Evolutionary conservation across 2,888 invertebrate genomes (phyloP).

Genomic region (Brachypalpus laphriformis): DNA sequence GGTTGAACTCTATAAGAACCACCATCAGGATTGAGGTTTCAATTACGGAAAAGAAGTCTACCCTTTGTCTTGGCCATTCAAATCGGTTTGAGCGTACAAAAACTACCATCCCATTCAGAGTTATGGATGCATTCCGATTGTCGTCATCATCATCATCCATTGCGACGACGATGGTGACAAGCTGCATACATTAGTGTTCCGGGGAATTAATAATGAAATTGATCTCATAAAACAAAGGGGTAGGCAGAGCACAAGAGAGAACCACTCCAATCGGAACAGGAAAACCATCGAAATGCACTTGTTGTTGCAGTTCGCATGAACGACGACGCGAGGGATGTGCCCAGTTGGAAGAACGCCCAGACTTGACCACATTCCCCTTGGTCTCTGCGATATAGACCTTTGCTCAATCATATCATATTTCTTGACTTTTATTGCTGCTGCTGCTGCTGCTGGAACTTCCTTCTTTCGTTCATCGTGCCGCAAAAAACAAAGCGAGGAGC

Average conservation of each 20-base stretch:
- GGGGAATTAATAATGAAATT: constrained; percentile 65
- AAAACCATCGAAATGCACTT: constrained; percentile 25
- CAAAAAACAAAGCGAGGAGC: not conserved
- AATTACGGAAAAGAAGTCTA: constrained; percentile 55
- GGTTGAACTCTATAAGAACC: constrained; percentile 33
- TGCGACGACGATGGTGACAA: constrained; percentile 33
- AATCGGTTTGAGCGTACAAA: constrained; percentile 13
- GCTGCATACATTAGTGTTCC: constrained; percentile 55
- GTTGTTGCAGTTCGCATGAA: not conserved
- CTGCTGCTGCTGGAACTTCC: constrained; percentile 27
- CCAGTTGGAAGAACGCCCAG: constrained; percentile 64
- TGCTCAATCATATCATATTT: constrained; percentile 73
- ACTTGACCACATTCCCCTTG: constrained; percentile 28
- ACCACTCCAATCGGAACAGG: not conserved
- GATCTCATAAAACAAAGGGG: constrained; percentile 66
- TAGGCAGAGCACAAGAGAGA: constrained; percentile 34
- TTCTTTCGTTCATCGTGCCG: not conserved
- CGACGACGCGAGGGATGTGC: constrained; percentile 54
- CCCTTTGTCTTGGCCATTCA: constrained; percentile 19
- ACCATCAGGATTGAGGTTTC: constrained; percentile 32
- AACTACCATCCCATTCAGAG: constrained; percentile 35
- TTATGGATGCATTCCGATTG: constrained; percentile 60
- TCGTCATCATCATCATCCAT: constrained; percentile 29
- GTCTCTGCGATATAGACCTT: constrained; percentile 28
- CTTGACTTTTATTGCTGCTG: constrained; percentile 69